These are phyloP conservation scores for Furnarius figulus DNA, from an alignment of 2,113 vertebrate genomes.

Conservation along the genomic window DNA sequence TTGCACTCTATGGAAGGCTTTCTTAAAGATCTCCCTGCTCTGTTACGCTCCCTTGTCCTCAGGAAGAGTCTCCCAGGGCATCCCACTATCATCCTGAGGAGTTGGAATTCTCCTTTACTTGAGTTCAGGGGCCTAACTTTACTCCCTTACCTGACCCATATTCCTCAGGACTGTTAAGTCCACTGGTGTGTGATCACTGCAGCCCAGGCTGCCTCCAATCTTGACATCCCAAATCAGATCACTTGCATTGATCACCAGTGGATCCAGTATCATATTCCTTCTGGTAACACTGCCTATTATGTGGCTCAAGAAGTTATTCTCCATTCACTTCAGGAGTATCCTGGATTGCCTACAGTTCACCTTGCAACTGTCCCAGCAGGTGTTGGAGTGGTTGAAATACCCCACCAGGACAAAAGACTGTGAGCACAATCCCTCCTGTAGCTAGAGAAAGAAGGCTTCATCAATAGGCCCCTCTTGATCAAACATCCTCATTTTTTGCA, in stretches of 20 bases:
- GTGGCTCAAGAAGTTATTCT: background rate
- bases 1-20: background rate
- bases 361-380: background rate
- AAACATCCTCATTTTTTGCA: background rate
- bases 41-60: background rate
- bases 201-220: background rate
- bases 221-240: too few species aligned
- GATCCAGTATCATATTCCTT: background rate
- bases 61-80: background rate
- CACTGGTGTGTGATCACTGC: rapidly evolving
- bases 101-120: background rate
- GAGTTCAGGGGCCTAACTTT: background rate
- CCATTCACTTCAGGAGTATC: background rate
- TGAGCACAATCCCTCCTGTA: background rate
- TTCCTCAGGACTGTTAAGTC: background rate
- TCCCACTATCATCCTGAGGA: background rate
- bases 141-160: background rate
- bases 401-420: background rate
- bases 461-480: background rate
- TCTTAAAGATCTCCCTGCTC: background rate
- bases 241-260: background rate
- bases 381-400: background rate
- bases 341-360: background rate
- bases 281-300: background rate
- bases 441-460: background rate